A percentile compares a stretch with the other conserved stretches of the same genome.
Conservation (phyloP, 1,140 invertebrate genomes). For the Cheumatopsyche charites region DNA sequence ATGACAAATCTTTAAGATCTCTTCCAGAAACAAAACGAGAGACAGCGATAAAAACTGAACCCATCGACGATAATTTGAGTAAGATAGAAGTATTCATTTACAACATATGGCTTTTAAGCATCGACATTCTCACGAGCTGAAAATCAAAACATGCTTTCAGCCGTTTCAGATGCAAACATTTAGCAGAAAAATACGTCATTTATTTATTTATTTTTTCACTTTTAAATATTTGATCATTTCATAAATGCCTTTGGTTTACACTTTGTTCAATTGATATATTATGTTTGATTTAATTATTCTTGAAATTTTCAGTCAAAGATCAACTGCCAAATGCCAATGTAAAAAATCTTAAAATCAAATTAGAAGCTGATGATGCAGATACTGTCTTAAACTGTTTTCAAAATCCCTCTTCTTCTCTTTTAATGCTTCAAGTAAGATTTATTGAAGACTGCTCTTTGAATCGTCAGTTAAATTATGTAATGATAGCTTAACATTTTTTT, state of each 20-base stretch:
- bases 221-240: not conserved
- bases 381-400: conserved; percentile 53
- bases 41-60: conserved; percentile 36
- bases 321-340: conserved; percentile 13
- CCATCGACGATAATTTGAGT: conserved; percentile 37
- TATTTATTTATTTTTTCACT: no score
- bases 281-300: not conserved
- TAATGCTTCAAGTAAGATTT: conserved; percentile 55
- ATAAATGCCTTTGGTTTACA: not conserved
- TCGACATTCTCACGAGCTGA: conserved; percentile 13
- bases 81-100: conserved; percentile 32
- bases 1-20: not conserved
- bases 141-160: conserved; percentile 23
- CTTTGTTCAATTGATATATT: no score
- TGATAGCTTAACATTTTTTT: not conserved
- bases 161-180: conserved; percentile 2
- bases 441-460: no score
- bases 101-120: no score
- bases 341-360: conserved; percentile 45
- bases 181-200: not conserved
- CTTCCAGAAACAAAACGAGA: conserved; percentile 35
- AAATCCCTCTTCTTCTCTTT: conserved; percentile 53
- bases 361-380: conserved; percentile 51
- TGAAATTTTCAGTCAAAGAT: conserved; percentile 37
- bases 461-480: not conserved